These are phyloP conservation scores for Coregonus ussuriensis DNA, from an alignment of 2,797 vertebrate genomes.

Conservation along the genomic window DNA sequence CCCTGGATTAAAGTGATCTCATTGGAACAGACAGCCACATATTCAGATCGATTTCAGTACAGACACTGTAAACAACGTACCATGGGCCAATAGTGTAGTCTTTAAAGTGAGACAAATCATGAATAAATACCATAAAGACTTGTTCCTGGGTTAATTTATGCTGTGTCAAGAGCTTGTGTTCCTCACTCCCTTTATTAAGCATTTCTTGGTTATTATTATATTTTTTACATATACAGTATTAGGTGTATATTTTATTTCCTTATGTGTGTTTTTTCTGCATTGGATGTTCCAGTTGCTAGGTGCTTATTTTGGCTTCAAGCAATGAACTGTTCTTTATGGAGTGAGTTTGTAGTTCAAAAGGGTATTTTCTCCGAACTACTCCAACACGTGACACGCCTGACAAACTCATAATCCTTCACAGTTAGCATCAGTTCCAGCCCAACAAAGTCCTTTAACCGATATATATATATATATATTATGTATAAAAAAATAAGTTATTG, in stretches of 20 bases:
- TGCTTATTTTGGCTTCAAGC: slow-evolving; percentile 73
- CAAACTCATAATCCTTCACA: slow-evolving; percentile 76
- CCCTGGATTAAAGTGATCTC: slow-evolving; percentile 27
- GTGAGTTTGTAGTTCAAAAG: slow-evolving; percentile 52
- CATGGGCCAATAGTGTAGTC: slow-evolving; percentile 30
- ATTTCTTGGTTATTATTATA: slow-evolving; percentile 20
- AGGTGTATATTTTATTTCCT: slow-evolving; percentile 25
- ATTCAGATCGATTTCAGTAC: slow-evolving; percentile 21
- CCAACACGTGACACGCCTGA: slow-evolving; percentile 26
- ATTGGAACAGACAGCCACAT: slow-evolving; percentile 17
- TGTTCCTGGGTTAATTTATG: neutral
- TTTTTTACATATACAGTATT: slow-evolving; percentile 35
- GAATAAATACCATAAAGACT: neutral
- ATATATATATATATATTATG: slow-evolving; percentile 53
- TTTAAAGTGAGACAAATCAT: neutral
- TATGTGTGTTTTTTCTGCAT: slow-evolving; percentile 34
- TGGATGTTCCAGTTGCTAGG: slow-evolving; percentile 61
- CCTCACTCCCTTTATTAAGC: slow-evolving; percentile 38
- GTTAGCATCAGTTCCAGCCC: slow-evolving; percentile 69
- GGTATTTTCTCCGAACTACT: slow-evolving; percentile 46
- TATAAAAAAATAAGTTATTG: slow-evolving; percentile 87
- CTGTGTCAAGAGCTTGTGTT: neutral
- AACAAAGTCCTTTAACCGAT: slow-evolving; percentile 45
- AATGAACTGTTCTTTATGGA: slow-evolving; percentile 54
- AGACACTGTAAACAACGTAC: slow-evolving; percentile 45